Percentiles rank a stretch among this genome's conserved stretches.
These are phyloP conservation scores for Cantharis lateralis DNA, from an alignment of 2,888 invertebrate genomes.

Conservation along the genomic window DNA sequence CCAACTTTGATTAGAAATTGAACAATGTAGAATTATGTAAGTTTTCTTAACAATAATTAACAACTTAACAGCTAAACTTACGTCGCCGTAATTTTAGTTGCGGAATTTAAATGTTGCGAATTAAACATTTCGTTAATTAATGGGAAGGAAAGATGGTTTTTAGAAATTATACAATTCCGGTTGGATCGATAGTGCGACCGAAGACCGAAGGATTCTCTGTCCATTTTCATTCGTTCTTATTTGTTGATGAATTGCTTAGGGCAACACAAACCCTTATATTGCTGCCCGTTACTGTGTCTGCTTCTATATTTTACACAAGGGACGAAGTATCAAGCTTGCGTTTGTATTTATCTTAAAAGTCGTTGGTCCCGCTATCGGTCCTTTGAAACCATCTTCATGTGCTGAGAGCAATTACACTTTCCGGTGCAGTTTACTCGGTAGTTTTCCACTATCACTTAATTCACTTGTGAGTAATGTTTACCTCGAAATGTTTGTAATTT, in stretches of 20 bases:
- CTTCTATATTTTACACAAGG: conserved; percentile 23
- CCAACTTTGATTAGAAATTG: not conserved
- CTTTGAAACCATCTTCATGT: conserved; percentile 14
- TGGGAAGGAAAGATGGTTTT: not conserved
- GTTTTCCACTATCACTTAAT: not conserved
- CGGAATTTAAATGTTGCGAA: not conserved
- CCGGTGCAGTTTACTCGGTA: conserved; percentile 13
- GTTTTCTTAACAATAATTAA: not conserved
- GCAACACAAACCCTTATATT: conserved; percentile 32
- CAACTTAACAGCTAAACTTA: not conserved
- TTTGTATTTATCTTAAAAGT: conserved; percentile 22
- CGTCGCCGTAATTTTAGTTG: not conserved
- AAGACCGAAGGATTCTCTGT: conserved; percentile 16
- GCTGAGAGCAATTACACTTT: conserved; percentile 22
- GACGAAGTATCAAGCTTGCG: conserved; percentile 16
- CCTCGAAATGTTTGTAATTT: conserved; percentile 1
- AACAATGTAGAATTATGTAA: not conserved
- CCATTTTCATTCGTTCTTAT: conserved; percentile 30
- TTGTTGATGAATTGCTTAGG: conserved; percentile 36
- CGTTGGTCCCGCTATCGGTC: conserved; percentile 16
- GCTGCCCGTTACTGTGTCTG: conserved; percentile 21
- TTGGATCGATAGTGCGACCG: conserved; percentile 23
- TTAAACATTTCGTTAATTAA: not conserved
- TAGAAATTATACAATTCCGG: not conserved
- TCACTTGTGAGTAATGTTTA: conserved; percentile 1